A percentile compares a stretch with the other conserved stretches of the same genome.
These are phyloP conservation scores for Silurus meridionalis DNA, from an alignment of 2,113 vertebrate genomes.

Conservation along the genomic window DNA sequence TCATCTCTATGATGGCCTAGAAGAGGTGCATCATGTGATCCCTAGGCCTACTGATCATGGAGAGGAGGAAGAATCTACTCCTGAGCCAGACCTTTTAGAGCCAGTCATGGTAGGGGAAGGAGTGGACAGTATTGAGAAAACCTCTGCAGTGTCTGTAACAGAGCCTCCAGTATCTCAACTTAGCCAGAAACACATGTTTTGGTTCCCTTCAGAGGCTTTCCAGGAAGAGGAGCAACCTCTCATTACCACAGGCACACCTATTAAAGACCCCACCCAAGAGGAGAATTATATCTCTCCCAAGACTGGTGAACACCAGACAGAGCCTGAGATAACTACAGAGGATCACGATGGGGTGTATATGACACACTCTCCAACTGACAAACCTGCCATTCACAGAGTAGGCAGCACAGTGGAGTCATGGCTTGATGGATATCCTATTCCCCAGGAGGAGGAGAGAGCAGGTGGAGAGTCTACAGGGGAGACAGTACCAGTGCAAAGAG, in stretches of 20 bases:
- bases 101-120: slow-evolving; percentile 37
- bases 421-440: slow-evolving; percentile 88
- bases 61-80: slow-evolving; percentile 34
- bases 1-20: slow-evolving; percentile 64
- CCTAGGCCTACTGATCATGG: slow-evolving; percentile 41
- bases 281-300: slow-evolving; percentile 56
- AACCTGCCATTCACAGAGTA: slow-evolving; percentile 47
- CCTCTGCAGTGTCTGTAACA: slow-evolving; percentile 64
- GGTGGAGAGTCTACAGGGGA: slow-evolving; percentile 69
- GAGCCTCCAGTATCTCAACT: slow-evolving; percentile 77
- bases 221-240: slow-evolving; percentile 62
- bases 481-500: slow-evolving; percentile 6
- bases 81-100: slow-evolving; percentile 35
- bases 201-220: slow-evolving; percentile 83
- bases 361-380: slow-evolving; percentile 31
- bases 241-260: slow-evolving; percentile 65
- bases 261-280: slow-evolving; percentile 51
- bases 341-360: slow-evolving; percentile 50
- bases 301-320: slow-evolving; percentile 40
- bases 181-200: slow-evolving; percentile 85
- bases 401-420: slow-evolving; percentile 81
- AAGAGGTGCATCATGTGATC: slow-evolving; percentile 55
- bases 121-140: slow-evolving; percentile 52
- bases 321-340: slow-evolving; percentile 38
- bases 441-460: slow-evolving; percentile 69